phyloP scores from a whole-genome alignment of 2,797 vertebrate species.

The Spheniscus humboldti region DNA sequence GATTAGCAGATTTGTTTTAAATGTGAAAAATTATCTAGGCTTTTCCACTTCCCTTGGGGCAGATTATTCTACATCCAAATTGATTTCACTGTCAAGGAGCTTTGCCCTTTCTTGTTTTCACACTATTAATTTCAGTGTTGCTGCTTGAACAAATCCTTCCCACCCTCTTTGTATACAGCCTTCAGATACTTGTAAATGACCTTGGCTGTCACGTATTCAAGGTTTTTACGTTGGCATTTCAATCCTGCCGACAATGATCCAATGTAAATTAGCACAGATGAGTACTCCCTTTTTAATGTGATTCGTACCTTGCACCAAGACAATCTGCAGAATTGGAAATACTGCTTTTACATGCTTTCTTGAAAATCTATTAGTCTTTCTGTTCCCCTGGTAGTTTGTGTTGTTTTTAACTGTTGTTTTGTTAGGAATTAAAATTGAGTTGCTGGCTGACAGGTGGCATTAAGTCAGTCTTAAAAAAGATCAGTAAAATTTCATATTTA shows the following conservation, averaged over 20 bases:
- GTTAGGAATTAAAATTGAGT: not conserved
- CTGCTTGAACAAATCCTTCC: not conserved
- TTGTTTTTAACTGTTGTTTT: not conserved
- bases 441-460: not conserved
- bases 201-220: not conserved
- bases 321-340: not conserved
- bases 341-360: not conserved
- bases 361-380: not conserved
- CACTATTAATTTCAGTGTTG: not conserved
- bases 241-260: not conserved
- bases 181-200: not conserved
- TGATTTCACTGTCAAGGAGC: constrained; percentile 42
- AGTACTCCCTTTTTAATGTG: not conserved
- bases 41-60: constrained; percentile 1
- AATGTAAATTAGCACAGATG: not conserved
- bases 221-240: not conserved
- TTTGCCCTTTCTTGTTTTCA: constrained; percentile 22
- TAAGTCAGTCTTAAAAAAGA: not conserved
- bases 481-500: not conserved
- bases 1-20: constrained; percentile 19
- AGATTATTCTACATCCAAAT: constrained; percentile 36
- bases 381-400: not conserved
- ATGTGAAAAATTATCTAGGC: not conserved
- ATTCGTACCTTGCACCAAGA: not conserved
- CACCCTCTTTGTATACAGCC: not conserved